Evolutionary conservation across 2,113 vertebrate genomes (phyloP), one percentile per base, ranked within the genome.

Genomic region (Catharus bicknelli): DNA sequence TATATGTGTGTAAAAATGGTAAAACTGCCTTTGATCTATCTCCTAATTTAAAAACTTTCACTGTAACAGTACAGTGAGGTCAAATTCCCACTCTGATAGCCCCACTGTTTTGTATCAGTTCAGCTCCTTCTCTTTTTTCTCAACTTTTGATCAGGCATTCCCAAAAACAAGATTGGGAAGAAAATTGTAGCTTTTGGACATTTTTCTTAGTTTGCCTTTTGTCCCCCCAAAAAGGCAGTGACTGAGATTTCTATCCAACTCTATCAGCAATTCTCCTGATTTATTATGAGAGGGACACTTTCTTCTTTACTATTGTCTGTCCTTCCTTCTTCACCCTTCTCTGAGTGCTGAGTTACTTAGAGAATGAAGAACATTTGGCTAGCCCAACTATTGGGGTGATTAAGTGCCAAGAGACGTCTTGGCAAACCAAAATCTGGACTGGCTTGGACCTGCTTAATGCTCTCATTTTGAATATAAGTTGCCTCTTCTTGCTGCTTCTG

Each of bases 401-500:
- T 54, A 87, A 83, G 27, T 68, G 86, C 91, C 82, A 96, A 77
- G 40, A 86, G 50, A 36, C 62, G 64, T 59, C 51, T 66, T 94
- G 80, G 72, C 83, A 94, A 91, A 26, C 57, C 19, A 51, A 83
- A 88, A 80, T 32, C 57, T 94, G 62, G 68, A 69, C 80, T 92
- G 55, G 68, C 86, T 95, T 88, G 53, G 34, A 55, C 58, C 58
- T 91, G 34, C 17, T 58, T 67, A 83, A 57, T 63, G 51, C 47
- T 91, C 58, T 86, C n/a, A 61, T 86, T 93, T 94, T 89, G 81
- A 87, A 67, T 40, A 43, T 36, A 89, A 86, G 63, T 87, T 95
- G 61, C 57, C 25, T 74, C 21, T 70, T 88, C 50, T 86, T 83
- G 47, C 30, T 75, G 53, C 53, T 95, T 91, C 74, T 92, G 6